These are phyloP conservation scores for Terrapene triunguis DNA, from an alignment of 2,113 vertebrate genomes.

Conservation along the genomic window DNA sequence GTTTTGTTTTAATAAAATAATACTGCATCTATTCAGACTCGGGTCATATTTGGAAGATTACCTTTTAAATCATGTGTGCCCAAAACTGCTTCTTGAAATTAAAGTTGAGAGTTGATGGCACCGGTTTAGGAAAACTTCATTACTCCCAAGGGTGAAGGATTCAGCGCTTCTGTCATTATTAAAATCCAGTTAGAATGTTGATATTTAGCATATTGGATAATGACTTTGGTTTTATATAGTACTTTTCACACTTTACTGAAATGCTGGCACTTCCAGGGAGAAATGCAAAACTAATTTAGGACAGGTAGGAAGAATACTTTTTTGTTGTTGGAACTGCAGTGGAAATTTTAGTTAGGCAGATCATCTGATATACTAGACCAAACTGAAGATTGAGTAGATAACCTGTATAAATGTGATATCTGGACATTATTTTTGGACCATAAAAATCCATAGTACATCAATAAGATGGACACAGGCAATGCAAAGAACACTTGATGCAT, in stretches of 20 bases:
- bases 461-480: background rate
- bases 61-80: background rate
- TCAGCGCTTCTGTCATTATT: background rate
- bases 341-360: background rate
- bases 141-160: background rate
- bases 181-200: background rate
- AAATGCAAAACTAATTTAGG: background rate
- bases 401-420: background rate
- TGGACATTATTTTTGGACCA: background rate
- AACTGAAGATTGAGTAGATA: background rate
- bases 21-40: background rate
- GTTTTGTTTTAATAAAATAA: background rate
- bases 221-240: background rate
- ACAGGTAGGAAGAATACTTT: background rate
- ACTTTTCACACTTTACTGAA: background rate
- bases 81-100: background rate
- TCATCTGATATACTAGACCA: background rate
- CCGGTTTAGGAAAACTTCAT: background rate
- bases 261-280: background rate
- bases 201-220: background rate
- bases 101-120: background rate
- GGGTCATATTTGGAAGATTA: background rate
- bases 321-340: background rate
- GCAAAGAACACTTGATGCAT: background rate
- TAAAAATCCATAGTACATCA: background rate